Evolutionary conservation across 2,888 invertebrate species (phyloP).

Genomic region (Caenorhabditis sp.): DNA sequence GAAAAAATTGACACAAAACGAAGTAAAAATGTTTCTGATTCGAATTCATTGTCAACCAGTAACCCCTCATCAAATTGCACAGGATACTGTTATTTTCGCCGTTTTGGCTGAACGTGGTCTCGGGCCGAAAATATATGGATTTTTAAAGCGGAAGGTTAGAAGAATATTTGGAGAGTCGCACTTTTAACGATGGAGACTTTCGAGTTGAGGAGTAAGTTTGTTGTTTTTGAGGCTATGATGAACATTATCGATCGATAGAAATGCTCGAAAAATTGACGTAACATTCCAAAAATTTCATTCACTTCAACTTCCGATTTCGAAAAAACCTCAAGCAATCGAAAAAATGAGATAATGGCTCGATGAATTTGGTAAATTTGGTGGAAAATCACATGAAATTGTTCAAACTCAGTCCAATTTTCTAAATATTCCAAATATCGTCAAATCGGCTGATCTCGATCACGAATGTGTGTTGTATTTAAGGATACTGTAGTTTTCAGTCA

Average conservation of each 20-base stretch:
- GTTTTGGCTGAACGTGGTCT: constrained; percentile 87
- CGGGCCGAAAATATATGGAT: constrained; percentile 93
- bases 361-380: constrained; percentile 9
- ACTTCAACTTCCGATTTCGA: constrained; percentile 20
- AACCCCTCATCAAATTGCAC: constrained; percentile 80
- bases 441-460: constrained; percentile 8
- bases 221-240: neutral
- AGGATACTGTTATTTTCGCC: constrained; percentile 93
- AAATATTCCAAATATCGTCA: constrained; percentile 2
- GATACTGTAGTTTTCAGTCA: constrained; percentile 27
- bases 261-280: neutral
- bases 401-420: constrained; percentile 11
- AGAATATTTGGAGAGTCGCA: constrained; percentile 81
- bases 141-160: constrained; percentile 94
- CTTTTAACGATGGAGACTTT: constrained; percentile 11
- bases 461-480: constrained; percentile 15
- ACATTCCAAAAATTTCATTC: constrained; percentile 17
- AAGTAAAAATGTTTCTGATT: neutral
- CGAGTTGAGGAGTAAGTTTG: neutral
- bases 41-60: constrained; percentile 43
- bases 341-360: constrained; percentile 13
- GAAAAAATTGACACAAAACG: too few species aligned
- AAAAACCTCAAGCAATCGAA: constrained; percentile 6
- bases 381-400: constrained; percentile 11
- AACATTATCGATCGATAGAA: neutral